Base-by-base conservation (phyloP, 2,113 vertebrate genomes). In the Candoia aspera region DNA sequence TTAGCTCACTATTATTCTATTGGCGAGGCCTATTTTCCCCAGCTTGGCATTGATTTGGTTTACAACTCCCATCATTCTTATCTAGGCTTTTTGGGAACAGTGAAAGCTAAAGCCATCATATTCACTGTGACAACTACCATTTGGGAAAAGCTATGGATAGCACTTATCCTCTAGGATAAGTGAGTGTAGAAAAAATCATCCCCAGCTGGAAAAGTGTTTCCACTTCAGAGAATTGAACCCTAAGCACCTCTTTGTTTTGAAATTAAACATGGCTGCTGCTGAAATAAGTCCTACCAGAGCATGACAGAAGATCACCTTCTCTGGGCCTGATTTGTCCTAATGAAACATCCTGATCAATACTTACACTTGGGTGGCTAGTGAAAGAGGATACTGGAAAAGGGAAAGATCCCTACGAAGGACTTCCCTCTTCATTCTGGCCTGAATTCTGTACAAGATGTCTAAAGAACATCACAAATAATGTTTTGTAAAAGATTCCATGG, bases 351-450 rank as follows among this genome's bases (percentile, higher is more conserved):
- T 42, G 53, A 87, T 33, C 53, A 55, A 57, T 37, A 87, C 17
- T 55, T 57, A 24, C 54, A 57, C 17, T 87, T 87, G 33, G 57
- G 23, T 24, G 11, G 55, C 57, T 60, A 42, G 23, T 21, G 57
- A 33, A 59, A 87, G 33, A 58, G 21, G 10, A 33, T 21, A 42
- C n/a, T n/a, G 15, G 87, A 90, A 91, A 93, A 86, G 0, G 0
- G 93, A 60, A 60, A 60, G 21, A 79, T 42, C 79, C 92, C 64
- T 59, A 24, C 54, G 57, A 53, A 62, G 46, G 33, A 88, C 73
- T 88, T 93, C 84, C 84, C 89, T 90, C 86, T 33, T 94, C 8
- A 0, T 86, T 79, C 2, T 54, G 26, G 42, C 33, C 37, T 79
- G 33, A 42, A 42, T 42, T 79, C 17, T 42, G 37, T 37, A 21